A percentile compares a stretch with the other conserved stretches of the same genome.
phyloP scores from a whole-genome alignment of 1,140 invertebrate species.

The Drosophila bocki region DNA sequence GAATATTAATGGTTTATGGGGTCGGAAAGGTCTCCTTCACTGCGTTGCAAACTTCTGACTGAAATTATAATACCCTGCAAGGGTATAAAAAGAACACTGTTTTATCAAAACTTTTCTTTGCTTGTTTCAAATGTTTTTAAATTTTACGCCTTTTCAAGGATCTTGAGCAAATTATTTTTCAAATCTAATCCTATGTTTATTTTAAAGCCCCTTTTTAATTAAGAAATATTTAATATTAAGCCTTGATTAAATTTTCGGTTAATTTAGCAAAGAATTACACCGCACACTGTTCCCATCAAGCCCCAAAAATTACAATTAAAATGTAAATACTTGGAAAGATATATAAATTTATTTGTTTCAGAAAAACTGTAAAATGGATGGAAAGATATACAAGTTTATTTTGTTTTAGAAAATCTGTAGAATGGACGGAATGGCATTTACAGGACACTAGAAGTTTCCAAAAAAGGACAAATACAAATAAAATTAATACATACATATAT shows the following conservation, averaged over 20 bases:
- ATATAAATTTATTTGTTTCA: slow-evolving; percentile 38
- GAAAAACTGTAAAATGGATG: slow-evolving; percentile 52
- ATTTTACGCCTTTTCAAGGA: too few species aligned
- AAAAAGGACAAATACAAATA: slow-evolving; percentile 22
- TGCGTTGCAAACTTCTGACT: too few species aligned
- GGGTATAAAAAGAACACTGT: too few species aligned
- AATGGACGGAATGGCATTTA: slow-evolving; percentile 60
- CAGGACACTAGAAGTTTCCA: slow-evolving; percentile 27
- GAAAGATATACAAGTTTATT: slow-evolving; percentile 38
- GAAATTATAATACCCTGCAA: too few species aligned
- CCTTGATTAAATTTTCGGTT: background rate
- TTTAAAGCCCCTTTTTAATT: background rate
- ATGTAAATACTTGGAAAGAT: slow-evolving; percentile 10
- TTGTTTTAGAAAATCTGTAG: slow-evolving; percentile 46
- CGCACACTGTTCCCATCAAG: background rate
- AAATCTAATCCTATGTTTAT: too few species aligned
- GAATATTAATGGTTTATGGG: too few species aligned
- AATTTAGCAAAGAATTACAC: background rate
- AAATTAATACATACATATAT: slow-evolving; percentile 9
- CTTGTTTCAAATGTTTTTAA: too few species aligned
- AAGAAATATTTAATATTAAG: background rate
- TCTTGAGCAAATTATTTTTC: too few species aligned
- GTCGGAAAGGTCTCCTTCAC: too few species aligned
- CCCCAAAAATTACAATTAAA: background rate
- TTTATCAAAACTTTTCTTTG: too few species aligned